A percentile compares a stretch with the other conserved stretches of the same genome.
These are phyloP conservation scores for Helarctos malayanus DNA, from an alignment of 2,797 vertebrate species.

Conservation along the genomic window DNA sequence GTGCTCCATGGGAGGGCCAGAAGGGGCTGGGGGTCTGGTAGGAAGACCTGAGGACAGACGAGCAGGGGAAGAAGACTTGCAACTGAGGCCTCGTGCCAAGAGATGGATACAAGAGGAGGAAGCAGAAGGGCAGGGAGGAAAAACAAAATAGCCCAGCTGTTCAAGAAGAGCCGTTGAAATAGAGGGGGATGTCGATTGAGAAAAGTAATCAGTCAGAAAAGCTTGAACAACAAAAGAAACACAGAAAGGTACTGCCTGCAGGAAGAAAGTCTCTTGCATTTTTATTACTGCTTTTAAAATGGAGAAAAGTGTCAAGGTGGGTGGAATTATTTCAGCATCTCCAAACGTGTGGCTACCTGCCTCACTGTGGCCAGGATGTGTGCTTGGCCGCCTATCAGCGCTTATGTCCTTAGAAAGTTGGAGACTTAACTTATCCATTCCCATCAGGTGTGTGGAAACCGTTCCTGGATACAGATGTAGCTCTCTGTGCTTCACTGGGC, in stretches of 20 bases:
- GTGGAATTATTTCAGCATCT: slow-evolving; percentile 85
- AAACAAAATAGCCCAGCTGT: neutral
- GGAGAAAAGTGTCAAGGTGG: slow-evolving; percentile 75
- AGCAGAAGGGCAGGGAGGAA: neutral
- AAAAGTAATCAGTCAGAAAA: slow-evolving; percentile 42
- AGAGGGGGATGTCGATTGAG: neutral
- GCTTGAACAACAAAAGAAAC: slow-evolving; percentile 49
- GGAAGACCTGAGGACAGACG: neutral
- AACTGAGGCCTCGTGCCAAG: neutral
- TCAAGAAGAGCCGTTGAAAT: neutral
- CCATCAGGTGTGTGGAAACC: neutral
- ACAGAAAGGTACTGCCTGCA: slow-evolving; percentile 38
- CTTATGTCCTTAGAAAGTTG: slow-evolving; percentile 76
- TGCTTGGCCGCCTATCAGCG: slow-evolving; percentile 84
- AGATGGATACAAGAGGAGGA: neutral
- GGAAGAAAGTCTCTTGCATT: slow-evolving; percentile 76
- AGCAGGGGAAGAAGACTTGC: slow-evolving; percentile 18
- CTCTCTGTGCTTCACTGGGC: neutral
- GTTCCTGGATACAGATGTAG: neutral
- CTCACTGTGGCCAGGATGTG: slow-evolving; percentile 83
- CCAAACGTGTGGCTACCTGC: slow-evolving; percentile 86
- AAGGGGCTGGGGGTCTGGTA: neutral
- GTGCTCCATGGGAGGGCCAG: neutral
- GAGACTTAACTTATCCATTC: neutral
- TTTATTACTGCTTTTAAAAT: slow-evolving; percentile 84